Percentiles rank a stretch among this genome's conserved stretches.
phyloP scores from a whole-genome alignment of 2,113 vertebrate species.

The pig (Sus scrofa) region DNA sequence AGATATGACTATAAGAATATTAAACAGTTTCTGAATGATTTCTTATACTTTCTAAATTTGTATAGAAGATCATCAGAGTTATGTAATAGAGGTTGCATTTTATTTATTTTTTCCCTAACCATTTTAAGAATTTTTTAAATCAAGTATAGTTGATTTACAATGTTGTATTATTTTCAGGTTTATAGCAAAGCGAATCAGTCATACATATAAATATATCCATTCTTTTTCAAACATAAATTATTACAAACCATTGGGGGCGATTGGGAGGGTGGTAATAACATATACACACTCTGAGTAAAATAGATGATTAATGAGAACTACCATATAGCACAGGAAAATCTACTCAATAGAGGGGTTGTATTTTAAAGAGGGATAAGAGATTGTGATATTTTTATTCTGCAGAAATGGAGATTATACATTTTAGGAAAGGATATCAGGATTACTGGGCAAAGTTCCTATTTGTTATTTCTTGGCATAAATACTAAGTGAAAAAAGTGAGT shows the following conservation, averaged over 20 bases:
- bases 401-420: not conserved
- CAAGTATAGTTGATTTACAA: too few species aligned
- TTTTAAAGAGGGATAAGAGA: not conserved
- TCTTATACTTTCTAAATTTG: not conserved
- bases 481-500: not conserved
- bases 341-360: not conserved
- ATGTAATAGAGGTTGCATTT: not conserved
- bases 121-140: too few species aligned
- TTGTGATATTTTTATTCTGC: not conserved
- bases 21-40: not conserved
- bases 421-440: not conserved
- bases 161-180: too few species aligned
- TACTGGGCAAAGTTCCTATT: not conserved
- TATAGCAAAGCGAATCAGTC: too few species aligned
- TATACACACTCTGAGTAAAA: too few species aligned
- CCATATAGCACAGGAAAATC: too few species aligned
- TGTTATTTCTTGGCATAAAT: not conserved
- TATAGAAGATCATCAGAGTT: not conserved
- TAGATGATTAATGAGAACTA: too few species aligned
- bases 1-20: not conserved
- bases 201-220: too few species aligned
- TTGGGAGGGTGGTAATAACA: too few species aligned
- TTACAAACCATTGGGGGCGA: too few species aligned
- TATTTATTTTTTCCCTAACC: too few species aligned
- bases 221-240: too few species aligned